Evolutionary conservation across 2,113 vertebrate genomes (phyloP).

Genomic region (Hemicordylus capensis): DNA sequence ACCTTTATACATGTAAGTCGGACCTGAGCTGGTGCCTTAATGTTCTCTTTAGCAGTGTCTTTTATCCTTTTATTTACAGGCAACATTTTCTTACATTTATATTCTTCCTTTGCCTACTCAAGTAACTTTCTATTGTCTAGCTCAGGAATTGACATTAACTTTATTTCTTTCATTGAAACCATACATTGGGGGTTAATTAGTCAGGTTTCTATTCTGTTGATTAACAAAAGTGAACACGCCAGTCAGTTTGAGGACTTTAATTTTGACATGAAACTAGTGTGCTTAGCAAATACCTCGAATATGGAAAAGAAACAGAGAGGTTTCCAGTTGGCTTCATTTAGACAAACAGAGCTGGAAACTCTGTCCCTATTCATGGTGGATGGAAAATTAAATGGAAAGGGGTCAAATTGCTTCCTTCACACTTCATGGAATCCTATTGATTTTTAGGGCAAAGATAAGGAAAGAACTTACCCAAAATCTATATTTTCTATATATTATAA

Average conservation of each 20-base stretch:
- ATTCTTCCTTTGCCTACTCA: not conserved
- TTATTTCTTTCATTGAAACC: not conserved
- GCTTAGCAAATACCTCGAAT: not conserved
- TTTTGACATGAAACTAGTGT: not conserved
- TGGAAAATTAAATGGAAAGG: constrained; percentile 18
- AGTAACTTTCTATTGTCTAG: constrained; percentile 19
- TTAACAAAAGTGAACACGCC: not conserved
- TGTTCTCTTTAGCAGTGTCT: not conserved
- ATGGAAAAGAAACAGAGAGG: not conserved
- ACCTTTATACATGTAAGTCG: not conserved
- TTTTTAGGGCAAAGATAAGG: constrained; percentile 31
- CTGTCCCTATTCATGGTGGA: not conserved
- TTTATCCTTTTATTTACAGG: not conserved
- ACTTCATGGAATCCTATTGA: constrained; percentile 31
- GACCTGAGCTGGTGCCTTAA: not conserved
- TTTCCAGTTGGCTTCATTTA: not conserved
- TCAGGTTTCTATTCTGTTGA: constrained; percentile 17
- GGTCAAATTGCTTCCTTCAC: not conserved
- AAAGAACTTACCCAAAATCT: not conserved
- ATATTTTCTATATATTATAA: not conserved
- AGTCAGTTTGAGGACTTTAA: not conserved
- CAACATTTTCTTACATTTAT: constrained; percentile 7
- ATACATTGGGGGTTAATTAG: constrained; percentile 31
- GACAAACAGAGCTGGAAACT: not conserved
- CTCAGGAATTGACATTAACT: not conserved